These are phyloP conservation scores for Platycnemis pennipes DNA, from an alignment of 2,888 invertebrate species.

Conservation along the genomic window DNA sequence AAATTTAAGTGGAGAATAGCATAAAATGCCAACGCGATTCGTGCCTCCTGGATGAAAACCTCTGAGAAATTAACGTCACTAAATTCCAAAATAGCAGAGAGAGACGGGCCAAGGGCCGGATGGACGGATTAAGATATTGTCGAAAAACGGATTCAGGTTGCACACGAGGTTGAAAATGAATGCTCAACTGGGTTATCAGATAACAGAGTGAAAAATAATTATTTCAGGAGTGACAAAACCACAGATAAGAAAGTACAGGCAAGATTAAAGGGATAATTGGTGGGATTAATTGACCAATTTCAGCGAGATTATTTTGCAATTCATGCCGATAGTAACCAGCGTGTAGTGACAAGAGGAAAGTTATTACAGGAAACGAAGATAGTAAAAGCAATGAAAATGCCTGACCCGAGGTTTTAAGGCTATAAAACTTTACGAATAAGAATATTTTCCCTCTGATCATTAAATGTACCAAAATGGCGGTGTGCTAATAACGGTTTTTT, in stretches of 20 bases:
- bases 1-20: not conserved
- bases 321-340: not conserved
- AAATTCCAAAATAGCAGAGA: not conserved
- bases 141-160: not conserved
- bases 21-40: not conserved
- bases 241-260: slow-evolving; percentile 33
- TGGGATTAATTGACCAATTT: slow-evolving; percentile 40
- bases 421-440: not conserved
- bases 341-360: not conserved
- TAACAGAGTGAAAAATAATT: slow-evolving; percentile 29
- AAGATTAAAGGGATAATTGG: slow-evolving; percentile 47
- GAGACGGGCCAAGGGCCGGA: not conserved
- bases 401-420: not conserved
- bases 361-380: not conserved
- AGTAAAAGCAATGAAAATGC: not conserved
- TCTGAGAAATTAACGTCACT: not conserved
- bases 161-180: not conserved
- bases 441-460: not conserved
- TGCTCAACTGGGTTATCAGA: slow-evolving; percentile 36
- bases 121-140: slow-evolving; percentile 27
- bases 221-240: slow-evolving; percentile 42
- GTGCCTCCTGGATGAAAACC: not conserved
- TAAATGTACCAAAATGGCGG: not conserved
- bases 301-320: slow-evolving; percentile 26
- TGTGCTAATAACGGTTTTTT: not conserved